Conservation (phyloP, 2,797 vertebrate genomes). For the Tangara arthus region DNA sequence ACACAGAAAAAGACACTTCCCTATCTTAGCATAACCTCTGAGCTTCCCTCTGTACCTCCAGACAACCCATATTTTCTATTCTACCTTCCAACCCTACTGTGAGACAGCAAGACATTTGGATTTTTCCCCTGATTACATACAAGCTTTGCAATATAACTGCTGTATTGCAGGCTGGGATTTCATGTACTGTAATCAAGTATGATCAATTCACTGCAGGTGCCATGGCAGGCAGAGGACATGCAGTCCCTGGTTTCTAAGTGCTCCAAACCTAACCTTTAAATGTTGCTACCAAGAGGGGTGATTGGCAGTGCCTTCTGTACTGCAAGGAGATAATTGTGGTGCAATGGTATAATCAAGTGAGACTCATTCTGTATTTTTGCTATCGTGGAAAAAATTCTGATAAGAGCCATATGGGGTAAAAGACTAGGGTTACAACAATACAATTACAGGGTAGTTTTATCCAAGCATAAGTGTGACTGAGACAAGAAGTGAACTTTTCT, state of each 20-base stretch:
- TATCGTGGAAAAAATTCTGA: neutral
- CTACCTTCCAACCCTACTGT: slow-evolving; percentile 8
- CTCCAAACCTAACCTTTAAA: slow-evolving; percentile 23
- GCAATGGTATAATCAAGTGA: slow-evolving; percentile 17
- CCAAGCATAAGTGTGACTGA: neutral
- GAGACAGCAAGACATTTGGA: neutral
- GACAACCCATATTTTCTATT: neutral
- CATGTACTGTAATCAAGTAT: slow-evolving; percentile 54
- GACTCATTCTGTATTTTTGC: slow-evolving; percentile 21
- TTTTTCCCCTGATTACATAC: slow-evolving; percentile 40
- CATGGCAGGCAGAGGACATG: neutral
- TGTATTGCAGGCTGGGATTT: slow-evolving; percentile 37
- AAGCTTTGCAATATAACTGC: slow-evolving; percentile 12
- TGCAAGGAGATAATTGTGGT: slow-evolving; percentile 17
- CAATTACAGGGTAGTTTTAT: neutral
- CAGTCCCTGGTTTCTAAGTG: neutral
- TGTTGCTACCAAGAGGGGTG: neutral
- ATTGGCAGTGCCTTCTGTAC: slow-evolving; percentile 23
- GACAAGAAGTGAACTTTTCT: neutral
- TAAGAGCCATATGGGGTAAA: slow-evolving; percentile 28
- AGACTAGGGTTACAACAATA: neutral
- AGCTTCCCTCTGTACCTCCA: neutral
- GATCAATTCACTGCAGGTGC: slow-evolving; percentile 53
- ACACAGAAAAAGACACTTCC: neutral
- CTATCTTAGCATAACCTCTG: neutral